Percentiles rank a stretch among this genome's conserved stretches.
Evolutionary conservation across 1,140 invertebrate genomes (phyloP).

Genomic region (Pseudomyrmex pallidus): DNA sequence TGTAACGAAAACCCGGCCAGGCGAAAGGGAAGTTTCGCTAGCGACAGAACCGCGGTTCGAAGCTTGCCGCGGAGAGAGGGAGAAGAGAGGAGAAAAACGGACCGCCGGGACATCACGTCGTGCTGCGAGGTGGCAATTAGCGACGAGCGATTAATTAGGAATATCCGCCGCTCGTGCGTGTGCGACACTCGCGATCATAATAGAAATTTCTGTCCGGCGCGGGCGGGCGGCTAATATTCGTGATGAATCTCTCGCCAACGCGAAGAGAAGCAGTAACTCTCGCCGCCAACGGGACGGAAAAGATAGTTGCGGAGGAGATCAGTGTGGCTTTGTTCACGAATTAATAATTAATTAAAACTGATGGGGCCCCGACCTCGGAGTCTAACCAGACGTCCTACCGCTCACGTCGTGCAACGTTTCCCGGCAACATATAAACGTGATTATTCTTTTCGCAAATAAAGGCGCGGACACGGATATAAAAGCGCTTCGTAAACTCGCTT

Average conservation of each 20-base stretch:
- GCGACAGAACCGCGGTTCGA: neutral
- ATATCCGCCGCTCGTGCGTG: conserved; percentile 25
- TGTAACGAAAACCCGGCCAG: conserved; percentile 40
- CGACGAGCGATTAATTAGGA: conserved; percentile 50
- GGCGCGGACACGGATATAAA: neutral
- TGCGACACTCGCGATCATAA: conserved; percentile 29
- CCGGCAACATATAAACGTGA: conserved; percentile 33
- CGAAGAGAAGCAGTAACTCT: conserved; percentile 1
- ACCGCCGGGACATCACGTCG: neutral
- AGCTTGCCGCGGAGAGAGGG: no score
- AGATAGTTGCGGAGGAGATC: conserved; percentile 28
- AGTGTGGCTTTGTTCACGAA: conserved; percentile 72
- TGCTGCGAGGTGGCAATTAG: conserved; percentile 31
- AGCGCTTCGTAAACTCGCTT: conserved; percentile 7
- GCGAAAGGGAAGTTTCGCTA: conserved; percentile 38
- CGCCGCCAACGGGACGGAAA: conserved; percentile 9
- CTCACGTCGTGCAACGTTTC: neutral
- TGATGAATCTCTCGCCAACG: conserved; percentile 36
- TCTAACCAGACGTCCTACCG: conserved; percentile 46
- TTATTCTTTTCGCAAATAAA: conserved; percentile 45
- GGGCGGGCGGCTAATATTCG: conserved; percentile 35
- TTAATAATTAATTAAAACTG: conserved; percentile 78
- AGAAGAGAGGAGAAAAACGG: conserved; percentile 18
- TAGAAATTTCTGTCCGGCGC: conserved; percentile 48
- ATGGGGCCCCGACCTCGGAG: conserved; percentile 57